phyloP scores from a whole-genome alignment of 2,888 invertebrate species.

The Linnaemya tessellans region DNA sequence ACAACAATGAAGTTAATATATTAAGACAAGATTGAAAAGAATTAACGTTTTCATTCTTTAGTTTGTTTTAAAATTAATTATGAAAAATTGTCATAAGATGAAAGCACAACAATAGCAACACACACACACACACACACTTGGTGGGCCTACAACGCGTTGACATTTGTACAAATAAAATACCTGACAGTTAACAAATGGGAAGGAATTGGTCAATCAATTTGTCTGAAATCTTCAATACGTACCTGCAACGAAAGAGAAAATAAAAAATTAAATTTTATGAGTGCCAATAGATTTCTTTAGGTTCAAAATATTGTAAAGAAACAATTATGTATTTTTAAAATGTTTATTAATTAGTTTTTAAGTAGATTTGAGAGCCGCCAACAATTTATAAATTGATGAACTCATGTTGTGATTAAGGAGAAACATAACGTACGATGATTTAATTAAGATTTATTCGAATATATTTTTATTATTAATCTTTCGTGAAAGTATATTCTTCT shows the following conservation, averaged over 20 bases:
- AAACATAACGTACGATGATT: background rate
- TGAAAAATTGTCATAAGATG: conserved; percentile 55
- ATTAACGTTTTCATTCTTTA: background rate
- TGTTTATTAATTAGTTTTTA: background rate
- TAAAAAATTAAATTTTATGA: background rate
- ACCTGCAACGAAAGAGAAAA: conserved; percentile 53
- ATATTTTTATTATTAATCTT: conserved; percentile 15
- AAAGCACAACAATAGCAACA: background rate
- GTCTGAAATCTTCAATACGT: conserved; percentile 43
- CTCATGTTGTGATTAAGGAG: background rate
- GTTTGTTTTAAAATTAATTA: conserved; percentile 26
- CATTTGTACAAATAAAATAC: conserved; percentile 27
- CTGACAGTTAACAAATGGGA: conserved; percentile 2
- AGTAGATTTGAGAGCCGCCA: background rate
- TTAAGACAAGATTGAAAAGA: background rate
- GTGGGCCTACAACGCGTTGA: background rate
- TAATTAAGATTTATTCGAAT: conserved; percentile 9
- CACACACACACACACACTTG: conserved; percentile 5
- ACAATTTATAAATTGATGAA: background rate
- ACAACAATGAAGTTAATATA: background rate
- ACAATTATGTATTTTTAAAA: background rate
- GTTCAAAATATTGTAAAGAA: background rate
- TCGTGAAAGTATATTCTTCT: background rate
- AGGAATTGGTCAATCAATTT: conserved; percentile 3
- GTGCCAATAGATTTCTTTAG: background rate